Evolutionary conservation across 2,113 vertebrate genomes (phyloP).

Genomic region (Sorex araneus): DNA sequence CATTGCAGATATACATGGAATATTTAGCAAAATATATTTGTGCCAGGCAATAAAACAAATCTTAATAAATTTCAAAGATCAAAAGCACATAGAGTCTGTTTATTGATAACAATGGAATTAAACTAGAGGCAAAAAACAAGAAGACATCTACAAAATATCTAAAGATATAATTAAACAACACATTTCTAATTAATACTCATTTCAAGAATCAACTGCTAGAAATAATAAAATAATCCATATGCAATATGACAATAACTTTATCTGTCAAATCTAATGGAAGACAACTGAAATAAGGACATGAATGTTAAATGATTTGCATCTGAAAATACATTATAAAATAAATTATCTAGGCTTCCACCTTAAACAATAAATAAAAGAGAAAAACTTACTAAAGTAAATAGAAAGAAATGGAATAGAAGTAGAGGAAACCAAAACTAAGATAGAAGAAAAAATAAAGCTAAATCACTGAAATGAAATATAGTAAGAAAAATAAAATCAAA

Average conservation of each 20-base stretch:
- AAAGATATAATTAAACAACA: background rate
- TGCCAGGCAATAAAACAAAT: background rate
- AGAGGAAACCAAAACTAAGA: no score
- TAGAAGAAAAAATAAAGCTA: background rate
- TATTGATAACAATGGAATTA: background rate
- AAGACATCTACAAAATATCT: background rate
- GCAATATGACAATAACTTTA: background rate
- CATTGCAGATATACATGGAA: background rate
- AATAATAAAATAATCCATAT: constrained; percentile 12
- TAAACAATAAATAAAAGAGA: background rate
- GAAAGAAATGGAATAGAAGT: no score
- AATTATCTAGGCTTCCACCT: background rate
- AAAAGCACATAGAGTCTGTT: background rate
- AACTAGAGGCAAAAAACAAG: background rate
- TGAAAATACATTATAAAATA: background rate
- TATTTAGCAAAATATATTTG: background rate
- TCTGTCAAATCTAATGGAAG: background rate
- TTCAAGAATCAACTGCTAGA: constrained; percentile 2
- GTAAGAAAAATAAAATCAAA: background rate
- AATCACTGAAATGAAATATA: background rate
- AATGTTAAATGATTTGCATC: background rate
- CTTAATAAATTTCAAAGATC: background rate
- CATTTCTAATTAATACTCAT: background rate
- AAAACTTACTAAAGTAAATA: no score
- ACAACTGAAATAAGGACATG: background rate